A percentile compares a stretch with the other conserved stretches of the same genome.
Conservation (phyloP, 2,113 vertebrate species). For the Sciurus niger region DNA sequence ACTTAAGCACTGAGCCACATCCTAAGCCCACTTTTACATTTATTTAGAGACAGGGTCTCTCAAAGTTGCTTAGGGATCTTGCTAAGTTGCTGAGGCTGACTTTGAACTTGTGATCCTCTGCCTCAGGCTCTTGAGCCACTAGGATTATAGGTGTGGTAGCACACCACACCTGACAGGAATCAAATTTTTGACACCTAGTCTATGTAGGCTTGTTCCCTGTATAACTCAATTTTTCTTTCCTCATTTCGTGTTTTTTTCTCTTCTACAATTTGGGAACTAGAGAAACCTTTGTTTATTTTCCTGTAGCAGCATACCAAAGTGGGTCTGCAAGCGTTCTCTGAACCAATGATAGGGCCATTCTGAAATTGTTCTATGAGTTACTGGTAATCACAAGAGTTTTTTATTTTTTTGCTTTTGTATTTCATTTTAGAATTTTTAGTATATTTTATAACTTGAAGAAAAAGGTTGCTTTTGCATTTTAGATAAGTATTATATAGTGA, state of each 20-base stretch:
- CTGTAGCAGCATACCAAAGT: neutral
- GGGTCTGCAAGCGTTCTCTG: neutral
- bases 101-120: too few species aligned
- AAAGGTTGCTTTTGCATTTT: constrained; percentile 25
- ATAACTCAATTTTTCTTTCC: neutral
- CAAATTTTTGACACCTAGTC: neutral
- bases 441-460: constrained; percentile 20
- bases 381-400: neutral
- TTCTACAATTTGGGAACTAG: neutral
- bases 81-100: too few species aligned
- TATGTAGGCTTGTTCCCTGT: neutral
- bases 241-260: neutral
- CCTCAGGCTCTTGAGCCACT: too few species aligned
- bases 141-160: too few species aligned
- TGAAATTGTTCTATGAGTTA: neutral
- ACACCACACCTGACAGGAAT: too few species aligned
- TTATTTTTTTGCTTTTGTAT: constrained; percentile 25
- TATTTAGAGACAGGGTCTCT: too few species aligned
- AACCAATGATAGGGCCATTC: neutral
- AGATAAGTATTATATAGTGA: neutral
- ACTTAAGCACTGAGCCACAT: too few species aligned
- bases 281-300: neutral
- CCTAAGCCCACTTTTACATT: too few species aligned
- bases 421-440: neutral
- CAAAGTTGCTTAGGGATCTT: too few species aligned